Base-by-base conservation (phyloP, 2,888 invertebrate genomes). In the Emmelina monodactyla region DNA sequence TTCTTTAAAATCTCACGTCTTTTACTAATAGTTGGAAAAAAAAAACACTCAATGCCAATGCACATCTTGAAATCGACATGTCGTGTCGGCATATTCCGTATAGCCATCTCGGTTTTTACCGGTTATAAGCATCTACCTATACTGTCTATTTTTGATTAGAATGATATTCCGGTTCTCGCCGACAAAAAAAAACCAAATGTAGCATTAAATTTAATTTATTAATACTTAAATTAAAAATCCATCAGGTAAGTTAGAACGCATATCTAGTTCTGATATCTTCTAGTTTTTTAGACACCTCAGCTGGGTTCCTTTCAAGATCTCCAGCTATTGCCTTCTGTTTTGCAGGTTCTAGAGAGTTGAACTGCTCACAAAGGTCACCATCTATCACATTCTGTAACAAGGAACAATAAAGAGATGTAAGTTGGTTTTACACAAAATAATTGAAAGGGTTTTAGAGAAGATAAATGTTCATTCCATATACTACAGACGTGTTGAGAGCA, bases 211-310 rank as follows among this genome's bases (percentile, higher is more conserved):
- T n/a, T n/a, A n/a, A n/a, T n/a, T n/a, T n/a, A n/a, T n/a, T n/a
- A n/a, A n/a, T n/a, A n/a, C n/a, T n/a, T n/a, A n/a, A n/a, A n/a
- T n/a, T n/a, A n/a, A n/a, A n/a, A n/a, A n/a, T n/a, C n/a, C n/a
- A n/a, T n/a, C n/a, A n/a, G n/a, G n/a, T n/a, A 54, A 49, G 56
- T 87, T 92, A 99, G 84, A 99, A 99, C 5, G 99, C 99, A 64
- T 97, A 99, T 81, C 97, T 87, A 28, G 99, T 99, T 66, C 99
- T 85, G 53, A 99, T 94, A 67, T 99, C 99, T 83, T 99, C 99
- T 35, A 99, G 83, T 66, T 98, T 98, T 73, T 99, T 99, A 5
- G 97, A 96, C 6, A 98, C 97, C 76, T 99, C 98, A 36, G 92
- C 95, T 0, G 97, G 91, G 1, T 94, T 95, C 54, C 96, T 85